Conservation (phyloP, 2,113 vertebrate species). For the Hyperopisus bebe region DNA sequence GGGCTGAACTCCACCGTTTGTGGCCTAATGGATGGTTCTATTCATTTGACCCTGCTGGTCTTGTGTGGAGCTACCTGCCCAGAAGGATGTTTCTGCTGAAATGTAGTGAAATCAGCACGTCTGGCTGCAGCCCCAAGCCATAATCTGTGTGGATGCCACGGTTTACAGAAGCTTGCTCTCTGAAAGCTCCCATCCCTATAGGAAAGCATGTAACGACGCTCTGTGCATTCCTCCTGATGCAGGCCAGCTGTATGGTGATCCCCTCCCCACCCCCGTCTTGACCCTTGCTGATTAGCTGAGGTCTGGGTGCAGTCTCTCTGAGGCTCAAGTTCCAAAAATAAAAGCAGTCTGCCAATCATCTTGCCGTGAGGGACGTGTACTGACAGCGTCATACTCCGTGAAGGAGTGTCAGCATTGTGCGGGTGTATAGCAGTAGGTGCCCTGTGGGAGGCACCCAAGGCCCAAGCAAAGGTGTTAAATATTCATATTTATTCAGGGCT, state of each 20-base stretch:
- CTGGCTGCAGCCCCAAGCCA: neutral
- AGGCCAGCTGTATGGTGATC: slow-evolving; percentile 16
- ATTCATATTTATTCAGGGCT: neutral
- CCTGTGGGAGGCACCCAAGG: neutral
- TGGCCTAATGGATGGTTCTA: neutral
- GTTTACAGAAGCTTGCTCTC: neutral
- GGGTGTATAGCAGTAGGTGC: neutral
- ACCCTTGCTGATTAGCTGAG: neutral
- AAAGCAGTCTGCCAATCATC: neutral
- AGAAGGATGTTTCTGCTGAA: neutral
- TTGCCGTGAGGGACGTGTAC: neutral
- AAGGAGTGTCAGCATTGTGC: neutral
- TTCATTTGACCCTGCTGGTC: neutral
- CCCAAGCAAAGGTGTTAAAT: neutral
- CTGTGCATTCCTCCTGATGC: neutral
- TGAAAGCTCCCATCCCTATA: neutral
- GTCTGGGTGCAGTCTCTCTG: neutral
- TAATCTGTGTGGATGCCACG: neutral
- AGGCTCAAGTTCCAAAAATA: neutral
- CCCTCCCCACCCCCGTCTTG: neutral
- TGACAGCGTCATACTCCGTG: neutral
- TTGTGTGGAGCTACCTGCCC: neutral
- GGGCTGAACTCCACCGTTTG: neutral
- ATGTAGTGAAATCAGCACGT: slow-evolving; percentile 14
- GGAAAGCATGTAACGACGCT: neutral